Evolutionary conservation across 2,797 vertebrate genomes (phyloP).

Genomic region (Melopsittacus undulatus): DNA sequence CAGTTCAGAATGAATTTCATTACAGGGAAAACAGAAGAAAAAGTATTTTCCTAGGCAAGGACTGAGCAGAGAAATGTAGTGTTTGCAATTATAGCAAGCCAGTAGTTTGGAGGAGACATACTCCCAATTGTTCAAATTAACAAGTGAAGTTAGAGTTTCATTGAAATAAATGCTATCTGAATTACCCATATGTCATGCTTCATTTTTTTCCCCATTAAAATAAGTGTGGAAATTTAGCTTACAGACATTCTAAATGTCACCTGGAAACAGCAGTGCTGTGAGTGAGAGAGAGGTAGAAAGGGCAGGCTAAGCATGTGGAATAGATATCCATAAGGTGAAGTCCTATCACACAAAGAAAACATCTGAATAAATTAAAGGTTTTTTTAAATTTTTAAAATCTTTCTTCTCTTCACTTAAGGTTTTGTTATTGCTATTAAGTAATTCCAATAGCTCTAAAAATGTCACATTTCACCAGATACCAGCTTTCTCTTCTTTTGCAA

Average conservation of each 20-base stretch:
- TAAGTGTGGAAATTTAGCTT: background rate
- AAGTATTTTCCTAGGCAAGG: background rate
- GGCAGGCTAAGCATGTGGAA: background rate
- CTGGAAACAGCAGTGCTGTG: background rate
- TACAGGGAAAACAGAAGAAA: background rate
- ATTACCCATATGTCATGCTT: background rate
- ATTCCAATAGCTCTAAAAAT: background rate
- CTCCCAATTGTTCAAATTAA: background rate
- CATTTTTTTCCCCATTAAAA: constrained; percentile 31
- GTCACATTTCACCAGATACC: background rate
- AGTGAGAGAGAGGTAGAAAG: background rate
- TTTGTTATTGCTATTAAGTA: background rate
- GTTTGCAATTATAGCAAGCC: background rate
- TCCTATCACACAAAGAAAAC: background rate
- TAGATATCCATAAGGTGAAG: background rate
- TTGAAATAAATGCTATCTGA: constrained; percentile 35
- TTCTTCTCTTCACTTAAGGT: background rate
- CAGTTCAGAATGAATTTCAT: background rate
- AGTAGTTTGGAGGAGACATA: background rate
- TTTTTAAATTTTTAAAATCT: background rate
- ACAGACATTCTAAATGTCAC: constrained; percentile 45
- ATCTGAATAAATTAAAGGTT: background rate
- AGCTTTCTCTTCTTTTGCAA: background rate
- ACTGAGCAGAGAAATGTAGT: background rate
- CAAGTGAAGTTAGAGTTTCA: background rate